Evolutionary conservation across 2,797 vertebrate genomes (phyloP).

Genomic region (Hydrophis major): DNA sequence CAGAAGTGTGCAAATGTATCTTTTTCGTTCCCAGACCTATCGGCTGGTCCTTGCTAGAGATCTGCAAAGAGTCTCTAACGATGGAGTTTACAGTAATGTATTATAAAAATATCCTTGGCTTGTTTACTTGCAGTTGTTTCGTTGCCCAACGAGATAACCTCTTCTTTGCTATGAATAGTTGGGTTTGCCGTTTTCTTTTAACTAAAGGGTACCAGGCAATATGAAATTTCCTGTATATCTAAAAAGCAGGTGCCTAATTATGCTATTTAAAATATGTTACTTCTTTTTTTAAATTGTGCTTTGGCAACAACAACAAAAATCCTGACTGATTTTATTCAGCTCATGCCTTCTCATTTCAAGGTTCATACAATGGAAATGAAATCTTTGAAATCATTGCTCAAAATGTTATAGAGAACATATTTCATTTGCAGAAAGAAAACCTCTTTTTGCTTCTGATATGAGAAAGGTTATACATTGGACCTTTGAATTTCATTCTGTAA

Average conservation of each 20-base stretch:
- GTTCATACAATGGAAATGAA: neutral
- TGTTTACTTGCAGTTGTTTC: neutral
- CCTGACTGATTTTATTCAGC: neutral
- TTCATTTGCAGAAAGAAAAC: neutral
- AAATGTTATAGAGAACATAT: neutral
- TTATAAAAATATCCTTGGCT: neutral
- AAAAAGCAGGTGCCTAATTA: constrained; percentile 7
- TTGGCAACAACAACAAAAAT: neutral
- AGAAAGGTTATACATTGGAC: neutral
- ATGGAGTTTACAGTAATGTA: neutral
- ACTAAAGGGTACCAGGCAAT: neutral
- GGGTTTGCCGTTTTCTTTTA: neutral
- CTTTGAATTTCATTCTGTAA: neutral
- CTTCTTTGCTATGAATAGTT: neutral
- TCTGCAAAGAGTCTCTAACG: neutral
- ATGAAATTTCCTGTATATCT: no score
- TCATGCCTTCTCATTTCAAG: neutral
- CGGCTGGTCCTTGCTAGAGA: neutral
- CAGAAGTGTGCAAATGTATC: neutral
- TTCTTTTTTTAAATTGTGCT: neutral
- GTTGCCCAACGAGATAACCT: neutral
- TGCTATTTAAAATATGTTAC: constrained; percentile 1
- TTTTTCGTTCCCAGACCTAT: neutral
- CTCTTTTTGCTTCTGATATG: neutral
- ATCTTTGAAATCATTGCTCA: neutral